Conservation (phyloP, 2,113 vertebrate species). For the Cacatua alba region DNA sequence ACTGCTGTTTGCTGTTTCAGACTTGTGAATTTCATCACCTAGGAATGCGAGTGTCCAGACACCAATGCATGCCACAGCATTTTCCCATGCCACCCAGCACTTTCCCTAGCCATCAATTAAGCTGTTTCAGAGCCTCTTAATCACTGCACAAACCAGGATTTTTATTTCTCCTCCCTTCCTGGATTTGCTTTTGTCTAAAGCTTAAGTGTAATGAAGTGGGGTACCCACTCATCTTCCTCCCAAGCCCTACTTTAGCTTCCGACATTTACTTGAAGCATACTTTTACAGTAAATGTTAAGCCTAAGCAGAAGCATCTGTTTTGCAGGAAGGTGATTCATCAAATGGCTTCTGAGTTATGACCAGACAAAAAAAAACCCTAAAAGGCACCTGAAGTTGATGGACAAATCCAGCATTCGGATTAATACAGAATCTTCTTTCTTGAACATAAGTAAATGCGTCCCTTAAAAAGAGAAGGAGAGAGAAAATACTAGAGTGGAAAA, state of each 20-base stretch:
- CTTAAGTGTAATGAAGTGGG: neutral
- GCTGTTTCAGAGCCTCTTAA: neutral
- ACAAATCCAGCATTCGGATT: conserved; percentile 99
- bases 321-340: neutral
- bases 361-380: neutral
- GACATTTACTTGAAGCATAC: neutral
- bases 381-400: conserved; percentile 93
- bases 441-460: conserved; percentile 97
- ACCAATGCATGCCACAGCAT: neutral
- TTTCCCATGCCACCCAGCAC: neutral
- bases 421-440: conserved; percentile 99
- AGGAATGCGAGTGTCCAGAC: neutral
- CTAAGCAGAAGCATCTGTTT: neutral
- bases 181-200: neutral
- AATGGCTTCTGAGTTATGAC: neutral
- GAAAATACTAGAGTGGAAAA: neutral
- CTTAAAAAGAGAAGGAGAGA: conserved; percentile 67
- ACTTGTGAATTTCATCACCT: neutral
- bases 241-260: neutral
- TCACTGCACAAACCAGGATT: neutral
- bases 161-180: neutral
- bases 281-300: neutral
- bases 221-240: neutral
- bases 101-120: neutral
- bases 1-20: neutral